A percentile compares a stretch with the other conserved stretches of the same genome.
Conservation (phyloP, 2,888 invertebrate species). For the Deilephila elpenor region DNA sequence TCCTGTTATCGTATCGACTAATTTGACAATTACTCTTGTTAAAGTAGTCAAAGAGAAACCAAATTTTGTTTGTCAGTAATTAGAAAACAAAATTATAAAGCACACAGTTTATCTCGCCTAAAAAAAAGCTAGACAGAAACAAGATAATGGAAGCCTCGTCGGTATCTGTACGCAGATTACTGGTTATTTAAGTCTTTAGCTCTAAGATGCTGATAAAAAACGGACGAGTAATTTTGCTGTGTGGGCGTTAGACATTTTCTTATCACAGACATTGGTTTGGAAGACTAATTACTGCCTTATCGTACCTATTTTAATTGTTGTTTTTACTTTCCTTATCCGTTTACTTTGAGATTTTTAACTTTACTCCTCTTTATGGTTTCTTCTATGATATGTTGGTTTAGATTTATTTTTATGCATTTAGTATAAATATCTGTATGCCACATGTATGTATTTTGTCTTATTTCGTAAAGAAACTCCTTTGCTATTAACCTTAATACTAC, state of each 20-base stretch:
- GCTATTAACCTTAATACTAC: too few relatives aligned
- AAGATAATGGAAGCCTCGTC: conserved; percentile 1
- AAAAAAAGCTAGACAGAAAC: conserved; percentile 11
- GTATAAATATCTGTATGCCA: too few relatives aligned
- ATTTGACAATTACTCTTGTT: not conserved
- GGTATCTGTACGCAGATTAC: conserved; percentile 8
- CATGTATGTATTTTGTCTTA: too few relatives aligned
- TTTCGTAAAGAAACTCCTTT: too few relatives aligned
- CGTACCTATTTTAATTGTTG: conserved; percentile 18
- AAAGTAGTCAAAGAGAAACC: not conserved
- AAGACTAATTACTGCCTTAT: conserved; percentile 22
- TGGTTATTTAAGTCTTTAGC: conserved; percentile 16
- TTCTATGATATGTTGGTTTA: not conserved
- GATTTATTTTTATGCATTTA: too few relatives aligned
- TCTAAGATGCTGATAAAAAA: conserved; percentile 21
- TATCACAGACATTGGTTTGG: conserved; percentile 7
- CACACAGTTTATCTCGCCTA: not conserved
- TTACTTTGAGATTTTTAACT: not conserved
- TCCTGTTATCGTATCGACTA: too few relatives aligned
- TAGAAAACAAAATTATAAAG: not conserved
- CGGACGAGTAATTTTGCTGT: conserved; percentile 13
- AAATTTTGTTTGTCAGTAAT: not conserved
- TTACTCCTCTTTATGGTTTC: not conserved
- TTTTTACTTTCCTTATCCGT: not conserved
- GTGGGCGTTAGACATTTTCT: conserved; percentile 9